Conservation (phyloP, 2,797 vertebrate genomes). For the Arnoldichthys spilopterus region DNA sequence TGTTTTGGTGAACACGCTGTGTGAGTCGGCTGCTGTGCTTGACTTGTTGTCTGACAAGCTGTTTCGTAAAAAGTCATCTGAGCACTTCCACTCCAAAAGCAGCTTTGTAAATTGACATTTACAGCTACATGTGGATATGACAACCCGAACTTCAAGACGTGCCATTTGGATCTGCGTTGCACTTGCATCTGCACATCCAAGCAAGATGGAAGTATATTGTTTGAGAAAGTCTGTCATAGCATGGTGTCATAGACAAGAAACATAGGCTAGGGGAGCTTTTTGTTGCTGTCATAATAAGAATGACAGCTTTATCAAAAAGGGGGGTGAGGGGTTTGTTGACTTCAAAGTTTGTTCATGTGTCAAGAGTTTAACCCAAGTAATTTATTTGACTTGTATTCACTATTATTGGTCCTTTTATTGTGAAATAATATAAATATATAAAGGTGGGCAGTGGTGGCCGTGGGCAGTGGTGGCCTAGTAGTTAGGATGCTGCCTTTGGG, state of each 20-base stretch:
- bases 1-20: not conserved
- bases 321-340: no score
- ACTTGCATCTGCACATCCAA: not conserved
- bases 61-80: slow-evolving; percentile 43
- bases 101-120: slow-evolving; percentile 43
- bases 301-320: no score
- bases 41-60: slow-evolving; percentile 37
- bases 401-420: no score
- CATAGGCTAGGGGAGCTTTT: not conserved
- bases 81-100: slow-evolving; percentile 27
- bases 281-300: no score
- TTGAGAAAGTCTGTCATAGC: not conserved
- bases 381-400: no score
- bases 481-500: no score
- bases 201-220: not conserved
- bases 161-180: not conserved
- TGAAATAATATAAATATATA: no score
- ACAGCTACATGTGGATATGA: slow-evolving; percentile 50
- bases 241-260: not conserved
- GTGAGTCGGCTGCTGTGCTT: slow-evolving; percentile 12
- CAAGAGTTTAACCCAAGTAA: no score
- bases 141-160: slow-evolving; percentile 12
- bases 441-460: no score
- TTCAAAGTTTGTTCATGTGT: no score
- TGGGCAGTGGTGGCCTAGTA: no score